phyloP scores from a whole-genome alignment of 2,888 invertebrate genomes.

The Cephus sareptanus region DNA sequence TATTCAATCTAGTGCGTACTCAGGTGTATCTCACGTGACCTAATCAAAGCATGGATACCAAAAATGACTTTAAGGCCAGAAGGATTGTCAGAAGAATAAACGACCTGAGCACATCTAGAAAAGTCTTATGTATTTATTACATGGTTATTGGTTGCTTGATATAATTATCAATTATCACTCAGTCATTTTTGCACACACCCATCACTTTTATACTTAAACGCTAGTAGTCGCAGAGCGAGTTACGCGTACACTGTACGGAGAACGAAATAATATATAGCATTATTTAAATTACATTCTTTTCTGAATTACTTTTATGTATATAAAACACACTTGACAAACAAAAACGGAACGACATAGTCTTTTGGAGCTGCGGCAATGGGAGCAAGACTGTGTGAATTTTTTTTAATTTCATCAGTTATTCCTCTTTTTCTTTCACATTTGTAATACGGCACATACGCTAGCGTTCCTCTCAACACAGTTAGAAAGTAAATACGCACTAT shows the following conservation, averaged over 20 bases:
- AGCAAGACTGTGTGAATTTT: neutral
- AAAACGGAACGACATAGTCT: conserved; percentile 64
- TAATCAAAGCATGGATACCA: neutral
- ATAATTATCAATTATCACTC: conserved; percentile 56
- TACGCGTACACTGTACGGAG: conserved; percentile 54
- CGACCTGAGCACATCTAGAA: conserved; percentile 50
- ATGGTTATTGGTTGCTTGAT: conserved; percentile 52
- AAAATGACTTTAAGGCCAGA: neutral
- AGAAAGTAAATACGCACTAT: neutral
- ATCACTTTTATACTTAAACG: conserved; percentile 41
- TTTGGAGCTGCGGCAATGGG: conserved; percentile 52
- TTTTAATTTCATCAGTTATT: neutral
- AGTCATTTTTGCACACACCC: conserved; percentile 52
- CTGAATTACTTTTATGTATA: conserved; percentile 54
- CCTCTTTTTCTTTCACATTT: neutral
- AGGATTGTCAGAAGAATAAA: conserved; percentile 29
- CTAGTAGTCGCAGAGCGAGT: conserved; percentile 17
- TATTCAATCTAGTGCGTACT: neutral
- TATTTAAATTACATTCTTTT: conserved; percentile 57
- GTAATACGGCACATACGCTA: neutral
- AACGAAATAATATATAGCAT: conserved; percentile 56
- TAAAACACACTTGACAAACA: conserved; percentile 64
- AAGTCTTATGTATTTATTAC: conserved; percentile 61
- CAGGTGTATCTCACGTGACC: neutral
- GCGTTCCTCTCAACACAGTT: neutral